These are phyloP conservation scores for Girardinichthys multiradiatus DNA, from an alignment of 2,113 vertebrate genomes.

Conservation along the genomic window DNA sequence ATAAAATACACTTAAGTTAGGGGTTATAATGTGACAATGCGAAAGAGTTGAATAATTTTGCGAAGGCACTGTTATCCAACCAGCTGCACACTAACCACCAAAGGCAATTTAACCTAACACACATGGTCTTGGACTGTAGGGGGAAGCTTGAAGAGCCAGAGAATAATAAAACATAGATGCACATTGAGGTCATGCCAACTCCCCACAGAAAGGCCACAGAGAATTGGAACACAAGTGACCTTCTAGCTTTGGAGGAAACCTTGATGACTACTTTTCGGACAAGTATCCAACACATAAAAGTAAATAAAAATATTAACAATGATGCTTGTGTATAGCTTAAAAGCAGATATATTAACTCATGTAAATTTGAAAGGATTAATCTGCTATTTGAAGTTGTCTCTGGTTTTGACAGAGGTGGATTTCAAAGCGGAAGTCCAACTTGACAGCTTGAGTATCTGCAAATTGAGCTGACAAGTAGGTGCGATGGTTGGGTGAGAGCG, in stretches of 20 bases:
- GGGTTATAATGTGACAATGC: not conserved
- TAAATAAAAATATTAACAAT: not conserved
- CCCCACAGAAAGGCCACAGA: no score
- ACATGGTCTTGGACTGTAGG: not conserved
- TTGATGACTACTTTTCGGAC: not conserved
- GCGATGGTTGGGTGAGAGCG: not conserved
- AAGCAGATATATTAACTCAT: not conserved
- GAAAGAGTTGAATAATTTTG: not conserved
- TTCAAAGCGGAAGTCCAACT: not conserved
- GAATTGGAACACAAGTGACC: not conserved
- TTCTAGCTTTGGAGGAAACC: not conserved
- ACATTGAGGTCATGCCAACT: no score
- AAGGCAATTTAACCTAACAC: not conserved
- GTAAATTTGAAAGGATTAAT: not conserved
- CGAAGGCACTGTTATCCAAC: not conserved
- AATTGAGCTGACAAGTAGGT: not conserved
- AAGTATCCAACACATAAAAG: not conserved
- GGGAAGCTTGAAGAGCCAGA: not conserved
- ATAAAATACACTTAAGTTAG: no score
- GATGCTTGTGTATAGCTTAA: not conserved
- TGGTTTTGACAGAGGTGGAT: conserved; percentile 1
- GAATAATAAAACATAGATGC: not conserved
- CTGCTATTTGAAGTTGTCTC: not conserved
- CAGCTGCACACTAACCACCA: not conserved
- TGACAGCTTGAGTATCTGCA: conserved; percentile 3